Conservation (phyloP, 2,113 vertebrate species). For the Dunckerocampus dactyliophorus region DNA sequence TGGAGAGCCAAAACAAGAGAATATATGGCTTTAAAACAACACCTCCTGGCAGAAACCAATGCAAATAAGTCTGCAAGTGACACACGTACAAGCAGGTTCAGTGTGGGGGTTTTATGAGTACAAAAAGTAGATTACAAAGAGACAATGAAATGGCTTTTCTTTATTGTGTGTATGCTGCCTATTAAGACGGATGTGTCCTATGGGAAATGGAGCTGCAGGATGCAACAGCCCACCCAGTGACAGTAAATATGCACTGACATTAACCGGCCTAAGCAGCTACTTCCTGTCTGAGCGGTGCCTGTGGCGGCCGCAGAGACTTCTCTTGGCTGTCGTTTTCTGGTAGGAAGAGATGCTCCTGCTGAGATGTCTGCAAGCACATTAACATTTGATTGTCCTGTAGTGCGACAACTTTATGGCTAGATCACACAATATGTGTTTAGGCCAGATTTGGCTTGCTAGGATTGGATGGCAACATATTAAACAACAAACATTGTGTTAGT, state of each 20-base stretch:
- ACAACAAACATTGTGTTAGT: not conserved
- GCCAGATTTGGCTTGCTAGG: constrained; percentile 11
- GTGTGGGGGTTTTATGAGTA: not conserved
- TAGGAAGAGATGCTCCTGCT: constrained; percentile 3
- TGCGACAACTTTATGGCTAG: too few relatives aligned
- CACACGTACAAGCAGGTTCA: not conserved
- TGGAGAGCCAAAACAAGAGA: not conserved
- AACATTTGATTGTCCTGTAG: constrained; percentile 9
- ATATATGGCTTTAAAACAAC: not conserved
- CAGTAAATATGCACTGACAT: constrained; percentile 57
- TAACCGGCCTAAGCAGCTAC: constrained; percentile 38
- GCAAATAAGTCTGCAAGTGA: not conserved
- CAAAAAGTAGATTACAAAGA: not conserved
- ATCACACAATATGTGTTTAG: too few relatives aligned
- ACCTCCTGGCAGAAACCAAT: not conserved
- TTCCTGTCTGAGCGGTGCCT: constrained; percentile 36
- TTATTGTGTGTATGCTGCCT: constrained; percentile 33
- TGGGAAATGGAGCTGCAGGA: constrained; percentile 43
- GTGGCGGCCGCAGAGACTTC: constrained; percentile 21
- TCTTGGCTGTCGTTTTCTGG: constrained; percentile 5
- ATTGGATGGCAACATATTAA: constrained; percentile 14
- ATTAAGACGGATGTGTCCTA: constrained; percentile 31
- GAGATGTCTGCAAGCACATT: constrained; percentile 4
- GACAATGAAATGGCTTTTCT: constrained; percentile 22
- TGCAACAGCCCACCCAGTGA: constrained; percentile 36